A percentile compares a stretch with the other conserved stretches of the same genome.
These are phyloP conservation scores for Cryptocheilus praepositus DNA, from an alignment of 2,888 invertebrate genomes.

Conservation along the genomic window DNA sequence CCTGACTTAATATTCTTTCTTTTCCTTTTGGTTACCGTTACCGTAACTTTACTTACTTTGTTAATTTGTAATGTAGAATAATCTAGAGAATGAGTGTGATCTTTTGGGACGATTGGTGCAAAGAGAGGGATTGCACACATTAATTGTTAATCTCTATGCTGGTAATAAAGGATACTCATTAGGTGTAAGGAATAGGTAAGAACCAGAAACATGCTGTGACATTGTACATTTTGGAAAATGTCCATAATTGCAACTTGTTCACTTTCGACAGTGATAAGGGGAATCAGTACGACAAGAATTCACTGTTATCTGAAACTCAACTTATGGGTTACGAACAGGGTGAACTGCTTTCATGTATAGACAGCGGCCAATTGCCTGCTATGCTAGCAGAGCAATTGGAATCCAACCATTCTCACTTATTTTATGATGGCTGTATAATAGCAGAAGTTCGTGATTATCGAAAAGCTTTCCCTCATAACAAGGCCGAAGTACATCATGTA, in stretches of 20 bases:
- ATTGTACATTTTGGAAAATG: neutral
- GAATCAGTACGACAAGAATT: constrained; percentile 78
- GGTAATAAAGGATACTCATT: constrained; percentile 94
- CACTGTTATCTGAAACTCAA: constrained; percentile 82
- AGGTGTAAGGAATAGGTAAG: constrained; percentile 79
- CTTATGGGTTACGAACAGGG: constrained; percentile 94
- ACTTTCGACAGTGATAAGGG: constrained; percentile 66
- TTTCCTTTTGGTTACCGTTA: neutral
- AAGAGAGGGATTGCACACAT: constrained; percentile 89
- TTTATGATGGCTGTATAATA: constrained; percentile 94
- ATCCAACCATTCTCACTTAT: constrained; percentile 88
- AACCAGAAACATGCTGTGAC: neutral
- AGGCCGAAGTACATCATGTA: constrained; percentile 90
- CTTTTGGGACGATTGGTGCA: constrained; percentile 90
- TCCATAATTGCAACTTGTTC: neutral
- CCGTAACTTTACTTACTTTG: constrained; percentile 16
- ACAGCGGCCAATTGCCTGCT: constrained; percentile 93
- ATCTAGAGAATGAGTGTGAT: constrained; percentile 74
- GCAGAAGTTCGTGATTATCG: constrained; percentile 93
- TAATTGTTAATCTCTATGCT: constrained; percentile 93
- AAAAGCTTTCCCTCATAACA: constrained; percentile 85
- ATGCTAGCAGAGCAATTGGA: constrained; percentile 90
- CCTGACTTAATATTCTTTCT: neutral
- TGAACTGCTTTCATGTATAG: constrained; percentile 89
- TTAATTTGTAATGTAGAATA: constrained; percentile 57